phyloP scores from a whole-genome alignment of 1,140 invertebrate species.

The Ridgeia piscesae region DNA sequence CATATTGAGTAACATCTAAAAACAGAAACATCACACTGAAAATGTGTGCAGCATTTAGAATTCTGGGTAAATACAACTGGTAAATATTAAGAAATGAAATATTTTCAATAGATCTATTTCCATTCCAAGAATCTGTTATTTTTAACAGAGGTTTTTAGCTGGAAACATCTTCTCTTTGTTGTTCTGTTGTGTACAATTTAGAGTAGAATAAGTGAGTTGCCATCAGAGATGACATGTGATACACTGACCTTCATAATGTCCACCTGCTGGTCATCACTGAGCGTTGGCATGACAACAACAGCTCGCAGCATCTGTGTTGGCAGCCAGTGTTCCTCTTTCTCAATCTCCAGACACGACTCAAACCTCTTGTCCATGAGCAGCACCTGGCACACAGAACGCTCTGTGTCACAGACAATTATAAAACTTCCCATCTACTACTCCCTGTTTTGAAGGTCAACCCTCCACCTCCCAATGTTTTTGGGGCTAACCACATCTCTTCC shows the following conservation, averaged over 20 bases:
- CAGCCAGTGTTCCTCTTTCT: conserved; percentile 87
- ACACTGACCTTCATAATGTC: conserved; percentile 69
- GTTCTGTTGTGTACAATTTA: too few species aligned
- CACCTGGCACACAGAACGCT: conserved; percentile 66
- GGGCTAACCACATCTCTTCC: conserved; percentile 23
- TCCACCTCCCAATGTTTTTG: background rate
- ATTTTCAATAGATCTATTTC: too few species aligned
- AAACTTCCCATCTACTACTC: background rate
- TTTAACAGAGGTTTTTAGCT: too few species aligned
- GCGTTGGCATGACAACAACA: conserved; percentile 73
- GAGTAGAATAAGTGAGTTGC: background rate
- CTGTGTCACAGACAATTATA: background rate
- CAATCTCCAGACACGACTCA: conserved; percentile 81
- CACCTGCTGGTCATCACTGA: conserved; percentile 75
- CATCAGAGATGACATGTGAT: background rate
- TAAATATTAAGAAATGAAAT: too few species aligned
- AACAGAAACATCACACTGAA: conserved; percentile 47
- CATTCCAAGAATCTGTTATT: too few species aligned
- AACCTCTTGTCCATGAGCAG: conserved; percentile 87
- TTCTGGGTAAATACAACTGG: background rate
- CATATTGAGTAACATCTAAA: conserved; percentile 77
- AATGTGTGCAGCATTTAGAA: background rate
- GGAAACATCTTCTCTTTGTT: too few species aligned
- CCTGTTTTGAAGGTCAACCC: too few species aligned
- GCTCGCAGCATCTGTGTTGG: conserved; percentile 83